Evolutionary conservation across 2,797 vertebrate species (phyloP), one percentile per base, ranked within the genome.

Genomic region (Chaetodon trifasciatus): DNA sequence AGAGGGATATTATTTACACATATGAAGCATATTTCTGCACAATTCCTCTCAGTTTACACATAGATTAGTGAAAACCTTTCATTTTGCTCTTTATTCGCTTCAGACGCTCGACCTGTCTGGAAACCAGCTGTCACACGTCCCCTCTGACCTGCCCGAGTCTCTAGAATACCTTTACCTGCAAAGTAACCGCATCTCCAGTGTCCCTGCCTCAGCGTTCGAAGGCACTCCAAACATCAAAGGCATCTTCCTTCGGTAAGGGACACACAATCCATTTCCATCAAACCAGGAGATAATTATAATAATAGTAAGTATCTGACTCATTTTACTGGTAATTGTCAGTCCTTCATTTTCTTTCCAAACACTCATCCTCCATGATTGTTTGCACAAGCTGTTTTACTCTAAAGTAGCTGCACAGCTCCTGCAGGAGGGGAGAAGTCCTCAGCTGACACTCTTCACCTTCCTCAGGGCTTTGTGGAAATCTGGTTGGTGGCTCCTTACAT

Each of bases 171-270:
- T 99, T 13, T 96, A 99, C 86, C 96, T 99, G 79, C 97, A 98
- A 89, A 96, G 94, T 86, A 99, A 99, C 89, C 96, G 95, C 87
- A 99, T 99, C 80, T 96, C 96, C 70, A 89, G 79, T 0, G 82
- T 99, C 77, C 92, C 96, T 0, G 96, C 96, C 49, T 94, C 94
- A 4, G 96, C 96, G 28, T 99, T 99, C 65, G 96, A 97, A 86
- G 95, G 96, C 70, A 98, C 97, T 0, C 98, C 98, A 46, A 98
- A 98, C 76, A 97, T 99, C 91, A 99, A 97, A 89, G 97, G 97
- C 66, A 97, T 99, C 94, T 98, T 96, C 85, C 97, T 99, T 85
- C 96, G 97, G 98, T 99, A 87, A 88, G 91, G 0, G 11, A 56
- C 3, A 6, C 12, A 35, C 12, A 63, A 8, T 42, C 23, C 15